Conservation (phyloP, 2,888 invertebrate species). For the Parnassius smintheus region DNA sequence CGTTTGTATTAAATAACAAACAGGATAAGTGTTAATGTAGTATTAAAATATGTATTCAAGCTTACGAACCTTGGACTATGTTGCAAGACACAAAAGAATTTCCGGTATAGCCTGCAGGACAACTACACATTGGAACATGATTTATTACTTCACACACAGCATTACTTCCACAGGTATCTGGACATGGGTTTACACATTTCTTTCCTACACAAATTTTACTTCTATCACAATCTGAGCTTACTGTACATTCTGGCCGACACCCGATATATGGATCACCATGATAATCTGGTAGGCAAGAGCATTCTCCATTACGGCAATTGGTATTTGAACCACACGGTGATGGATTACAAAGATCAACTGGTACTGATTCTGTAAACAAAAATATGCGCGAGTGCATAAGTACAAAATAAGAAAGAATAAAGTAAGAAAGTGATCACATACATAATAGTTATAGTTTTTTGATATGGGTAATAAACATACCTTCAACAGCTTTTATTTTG, state of each 20-base stretch:
- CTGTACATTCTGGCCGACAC: constrained; percentile 91
- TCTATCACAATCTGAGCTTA: constrained; percentile 86
- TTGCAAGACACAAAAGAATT: constrained; percentile 88
- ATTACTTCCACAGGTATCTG: constrained; percentile 88
- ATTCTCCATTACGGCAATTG: constrained; percentile 84
- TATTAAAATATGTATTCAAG: neutral
- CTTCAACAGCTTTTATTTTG: constrained; percentile 53
- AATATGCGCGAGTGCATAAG: neutral
- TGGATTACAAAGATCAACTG: constrained; percentile 82
- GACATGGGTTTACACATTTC: constrained; percentile 90
- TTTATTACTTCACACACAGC: constrained; percentile 89
- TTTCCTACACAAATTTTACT: constrained; percentile 86
- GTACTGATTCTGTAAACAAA: constrained; percentile 44
- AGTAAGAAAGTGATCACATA: too few relatives aligned
- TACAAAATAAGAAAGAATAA: neutral
- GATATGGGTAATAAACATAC: constrained; percentile 37
- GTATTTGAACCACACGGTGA: constrained; percentile 89
- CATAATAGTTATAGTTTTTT: too few relatives aligned
- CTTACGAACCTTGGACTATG: constrained; percentile 71
- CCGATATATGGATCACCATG: constrained; percentile 89
- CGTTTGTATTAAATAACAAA: too few relatives aligned
- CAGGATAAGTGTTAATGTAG: too few relatives aligned
- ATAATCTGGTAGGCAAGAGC: constrained; percentile 87
- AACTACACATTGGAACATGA: constrained; percentile 89
- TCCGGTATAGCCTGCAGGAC: constrained; percentile 86